These are phyloP conservation scores for Alectura lathami DNA, from an alignment of 2,113 vertebrate genomes.

Conservation along the genomic window DNA sequence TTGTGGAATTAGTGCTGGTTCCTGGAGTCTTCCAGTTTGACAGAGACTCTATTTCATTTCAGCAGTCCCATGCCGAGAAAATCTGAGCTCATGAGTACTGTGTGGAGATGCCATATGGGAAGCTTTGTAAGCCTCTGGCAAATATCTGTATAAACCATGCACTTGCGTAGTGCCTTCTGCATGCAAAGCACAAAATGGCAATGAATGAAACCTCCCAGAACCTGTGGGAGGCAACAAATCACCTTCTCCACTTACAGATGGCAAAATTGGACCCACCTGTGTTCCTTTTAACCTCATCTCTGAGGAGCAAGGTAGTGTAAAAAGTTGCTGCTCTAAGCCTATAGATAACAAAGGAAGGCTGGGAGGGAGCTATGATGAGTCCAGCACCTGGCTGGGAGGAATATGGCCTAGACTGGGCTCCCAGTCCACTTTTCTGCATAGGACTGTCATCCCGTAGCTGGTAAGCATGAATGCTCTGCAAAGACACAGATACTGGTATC, in stretches of 20 bases:
- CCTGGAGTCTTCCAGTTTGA: background rate
- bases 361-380: background rate
- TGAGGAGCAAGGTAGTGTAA: background rate
- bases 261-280: slow-evolving; percentile 10
- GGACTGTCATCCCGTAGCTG: background rate
- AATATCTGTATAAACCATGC: slow-evolving; percentile 39
- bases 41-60: background rate
- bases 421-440: background rate
- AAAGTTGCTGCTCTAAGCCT: background rate
- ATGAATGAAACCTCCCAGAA: background rate
- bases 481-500: background rate
- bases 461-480: background rate
- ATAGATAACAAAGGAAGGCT: background rate
- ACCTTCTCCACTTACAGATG: slow-evolving; percentile 36
- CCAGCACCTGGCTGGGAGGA: background rate
- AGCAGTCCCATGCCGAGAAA: background rate
- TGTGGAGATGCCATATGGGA: background rate
- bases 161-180: background rate
- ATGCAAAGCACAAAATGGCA: slow-evolving; percentile 31
- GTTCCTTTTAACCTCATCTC: background rate
- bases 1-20: background rate
- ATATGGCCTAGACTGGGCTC: background rate
- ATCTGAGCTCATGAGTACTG: background rate
- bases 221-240: slow-evolving; percentile 4
- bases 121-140: slow-evolving; percentile 64